Evolutionary conservation across 2,888 invertebrate species (phyloP), one percentile per base, ranked within the genome.

Genomic region (Mythimna lalbum): DNA sequence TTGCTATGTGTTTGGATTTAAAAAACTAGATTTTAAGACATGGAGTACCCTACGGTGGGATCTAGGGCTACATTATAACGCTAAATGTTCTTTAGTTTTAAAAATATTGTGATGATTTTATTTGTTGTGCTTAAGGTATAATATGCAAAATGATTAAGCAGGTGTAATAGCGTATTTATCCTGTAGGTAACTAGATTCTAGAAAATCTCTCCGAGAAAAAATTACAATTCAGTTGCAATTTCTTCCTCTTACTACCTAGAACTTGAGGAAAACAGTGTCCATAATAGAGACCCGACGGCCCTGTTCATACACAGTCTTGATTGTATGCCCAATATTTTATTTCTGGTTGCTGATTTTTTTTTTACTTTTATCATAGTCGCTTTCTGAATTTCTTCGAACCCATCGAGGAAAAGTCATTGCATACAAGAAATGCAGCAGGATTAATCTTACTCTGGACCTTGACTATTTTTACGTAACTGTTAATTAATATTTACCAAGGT

Each of bases 351-450:
- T n/a, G 27, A 53, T 39, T 33, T 33, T 33, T 7, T 33, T 33
- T 33, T 33, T 7, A 33, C 3, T 33, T 31, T 53, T 36, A 33
- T 6, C n/a, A 19, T 10, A 31, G 17, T 4, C 3, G 19, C 21
- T 10, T 17, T 4, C 12, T 62, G n/a, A n/a, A 76, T 63, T 63
- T 63, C 65, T 59, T 53, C 6, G 66, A 5, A 50, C 3, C 21
- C 36, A 5, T 21, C 49, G 39, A 67, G 60, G 66, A 79, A 63
- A 73, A 52, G 10, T 12, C 31, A 56, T 5, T 21, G n/a, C 27
- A 27, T 39, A 39, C 27, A n/a, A 21, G 21, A 52, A 61, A 78
- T 49, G 21, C 21, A 19, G 31, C n/a, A 23, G 12, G 21, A 43
- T 27, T 27, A 27, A 4, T 50, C 10, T 47, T 19, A n/a, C 56